phyloP scores from a whole-genome alignment of 2,113 vertebrate genomes.

The Saimiri boliviensis region DNA sequence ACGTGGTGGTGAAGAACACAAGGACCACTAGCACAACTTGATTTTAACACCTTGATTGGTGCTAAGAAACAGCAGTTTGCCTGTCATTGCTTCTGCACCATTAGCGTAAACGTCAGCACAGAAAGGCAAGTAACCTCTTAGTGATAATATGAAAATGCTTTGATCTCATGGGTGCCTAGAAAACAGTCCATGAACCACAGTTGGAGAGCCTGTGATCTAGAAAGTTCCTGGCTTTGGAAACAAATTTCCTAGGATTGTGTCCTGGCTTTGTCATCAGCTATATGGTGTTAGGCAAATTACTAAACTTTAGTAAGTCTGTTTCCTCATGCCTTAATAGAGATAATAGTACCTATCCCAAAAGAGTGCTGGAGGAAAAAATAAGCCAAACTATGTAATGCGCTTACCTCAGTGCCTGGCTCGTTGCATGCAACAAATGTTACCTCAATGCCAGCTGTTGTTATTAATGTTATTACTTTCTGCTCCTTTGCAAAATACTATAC shows the following conservation, averaged over 20 bases:
- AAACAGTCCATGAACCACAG: background rate
- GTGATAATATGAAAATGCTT: background rate
- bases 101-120: background rate
- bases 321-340: background rate
- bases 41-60: background rate
- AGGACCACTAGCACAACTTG: accelerated
- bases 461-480: background rate
- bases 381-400: background rate
- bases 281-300: background rate
- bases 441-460: background rate
- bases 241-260: background rate
- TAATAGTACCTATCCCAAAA: background rate
- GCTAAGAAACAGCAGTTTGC: background rate
- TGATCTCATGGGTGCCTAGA: background rate
- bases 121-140: background rate
- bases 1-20: background rate
- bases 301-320: background rate
- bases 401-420: background rate
- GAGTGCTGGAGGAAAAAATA: background rate
- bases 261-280: background rate
- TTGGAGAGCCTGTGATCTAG: background rate
- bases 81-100: background rate
- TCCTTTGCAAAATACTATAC: background rate
- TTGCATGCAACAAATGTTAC: background rate
- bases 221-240: background rate